Base-by-base conservation (phyloP, 2,113 vertebrate genomes). In the Sclerurus mexicanus region DNA sequence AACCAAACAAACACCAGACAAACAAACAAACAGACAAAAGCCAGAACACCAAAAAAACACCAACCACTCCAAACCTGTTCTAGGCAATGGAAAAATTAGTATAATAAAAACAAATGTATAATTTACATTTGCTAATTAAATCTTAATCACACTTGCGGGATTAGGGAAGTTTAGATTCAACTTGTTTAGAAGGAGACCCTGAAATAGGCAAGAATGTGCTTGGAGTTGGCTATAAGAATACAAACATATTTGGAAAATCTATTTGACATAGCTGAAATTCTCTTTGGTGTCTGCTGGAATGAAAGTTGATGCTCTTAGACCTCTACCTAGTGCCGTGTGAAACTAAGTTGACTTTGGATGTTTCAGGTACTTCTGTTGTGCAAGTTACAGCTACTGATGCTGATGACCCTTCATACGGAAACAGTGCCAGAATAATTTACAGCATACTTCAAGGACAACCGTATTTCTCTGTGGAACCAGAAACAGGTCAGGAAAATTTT, bases 381-480 rank as follows among this genome's bases (percentile, higher is more conserved):
- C 98, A 98, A 97, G 98, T 98, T 81, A 98, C 98, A 94, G 98
- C 98, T 95, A 98, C 97, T 20, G 98, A 98, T 92, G 98, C 98
- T 0, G 98, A 98, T 85, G 98, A 98, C 42, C 98, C 98, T 84
- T 98, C 98, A 1, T 98, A 98, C 4, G 98, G 98, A 83, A 98
- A 98, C 96, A 98, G 98, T 50, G 98, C 98, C 95, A 97, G 98
- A 97, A 92, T 98, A 76, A 98, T 98, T 87, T 98, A 98, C 97
- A 98, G 98, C 94, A 98, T 98, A 39, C 98, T 98, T 60, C 98
- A 98, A 87, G 98, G 98, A 30, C 98, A 98, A 55, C 98, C 98
- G 2, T 98, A 98, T 94, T 98, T 98, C 97, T 98, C 98, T 15
- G 98, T 98, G 97, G 98, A 98, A 74, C 97, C 98, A 63, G 98